Conservation (phyloP, 2,797 vertebrate species). For the Salmo trutta region DNA sequence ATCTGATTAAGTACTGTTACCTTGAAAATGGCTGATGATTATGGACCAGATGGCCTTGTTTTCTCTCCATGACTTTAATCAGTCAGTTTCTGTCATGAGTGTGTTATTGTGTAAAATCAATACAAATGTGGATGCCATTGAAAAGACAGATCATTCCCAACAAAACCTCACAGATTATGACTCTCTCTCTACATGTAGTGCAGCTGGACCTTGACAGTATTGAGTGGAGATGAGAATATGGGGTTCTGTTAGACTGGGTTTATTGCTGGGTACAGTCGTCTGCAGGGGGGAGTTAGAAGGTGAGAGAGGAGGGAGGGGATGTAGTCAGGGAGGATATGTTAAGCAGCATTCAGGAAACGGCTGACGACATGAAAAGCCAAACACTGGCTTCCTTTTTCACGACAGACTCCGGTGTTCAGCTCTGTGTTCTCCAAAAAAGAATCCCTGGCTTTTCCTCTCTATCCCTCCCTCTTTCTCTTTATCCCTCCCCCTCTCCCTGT, state of each 20-base stretch:
- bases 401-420: neutral
- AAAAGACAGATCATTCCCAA: neutral
- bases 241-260: neutral
- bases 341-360: constrained; percentile 3
- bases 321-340: neutral
- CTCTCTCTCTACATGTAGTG: neutral
- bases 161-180: neutral
- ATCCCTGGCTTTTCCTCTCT: neutral
- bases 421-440: neutral
- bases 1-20: neutral
- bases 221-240: neutral
- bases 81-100: neutral
- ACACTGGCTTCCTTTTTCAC: constrained; percentile 11
- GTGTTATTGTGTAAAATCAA: neutral
- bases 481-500: neutral
- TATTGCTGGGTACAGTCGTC: neutral
- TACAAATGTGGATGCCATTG: neutral
- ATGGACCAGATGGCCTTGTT: neutral
- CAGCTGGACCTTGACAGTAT: neutral
- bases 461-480: neutral
- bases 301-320: too few relatives aligned
- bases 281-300: neutral
- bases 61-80: neutral
- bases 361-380: constrained; percentile 16
- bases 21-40: neutral